Base-by-base conservation (phyloP, 2,888 invertebrate species). In the Dicycla oo region DNA sequence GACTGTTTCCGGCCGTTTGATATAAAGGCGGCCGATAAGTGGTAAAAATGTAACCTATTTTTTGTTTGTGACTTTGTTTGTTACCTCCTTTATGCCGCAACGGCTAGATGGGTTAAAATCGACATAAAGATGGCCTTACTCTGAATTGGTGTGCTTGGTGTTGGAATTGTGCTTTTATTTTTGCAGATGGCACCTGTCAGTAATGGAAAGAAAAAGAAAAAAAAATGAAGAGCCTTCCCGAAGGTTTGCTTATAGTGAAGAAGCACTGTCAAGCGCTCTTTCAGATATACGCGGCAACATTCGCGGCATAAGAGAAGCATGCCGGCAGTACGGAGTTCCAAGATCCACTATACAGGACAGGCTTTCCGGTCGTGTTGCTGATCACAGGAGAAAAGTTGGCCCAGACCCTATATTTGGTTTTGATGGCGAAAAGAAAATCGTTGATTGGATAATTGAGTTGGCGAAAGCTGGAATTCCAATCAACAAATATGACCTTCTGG, bases 371-470 rank as follows among this genome's bases (percentile, higher is more conserved):
- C 34, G 57, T n/a, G 34, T 38, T 57, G 7, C 34, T 38, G 57
- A 38, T 38, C 57, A 57, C 13, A n/a, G n/a, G 20, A 20, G 38
- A 57, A 57, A 57, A 57, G 57, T n/a, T 57, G 57, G 57, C 34
- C 57, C 57, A 57, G 57, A 38, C 20, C 57, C 57, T 38, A 57
- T 57, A 57, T 57, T 57, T 38, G 57, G 57, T 38, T 38, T 57
- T 38, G 38, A 57, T 38, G 57, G 57, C 5, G 57, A 57, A 2
- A n/a, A 57, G 10, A 57, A 38, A 57, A 38, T 57, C 34, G 57
- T 57, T 11, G 57, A 57, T 38, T 57, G 57, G 57, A 57, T 57
- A n/a, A 57, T 57, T 38, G 34, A 38, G 20, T 57, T 57, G n/a
- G 57, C 57, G 20, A 57, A 57, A 57, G 20, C 34, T n/a, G 57